Evolutionary conservation across 1,140 invertebrate species (phyloP), one percentile per base, ranked within the genome.

Genomic region (Trachymyrmex cornetzi): DNA sequence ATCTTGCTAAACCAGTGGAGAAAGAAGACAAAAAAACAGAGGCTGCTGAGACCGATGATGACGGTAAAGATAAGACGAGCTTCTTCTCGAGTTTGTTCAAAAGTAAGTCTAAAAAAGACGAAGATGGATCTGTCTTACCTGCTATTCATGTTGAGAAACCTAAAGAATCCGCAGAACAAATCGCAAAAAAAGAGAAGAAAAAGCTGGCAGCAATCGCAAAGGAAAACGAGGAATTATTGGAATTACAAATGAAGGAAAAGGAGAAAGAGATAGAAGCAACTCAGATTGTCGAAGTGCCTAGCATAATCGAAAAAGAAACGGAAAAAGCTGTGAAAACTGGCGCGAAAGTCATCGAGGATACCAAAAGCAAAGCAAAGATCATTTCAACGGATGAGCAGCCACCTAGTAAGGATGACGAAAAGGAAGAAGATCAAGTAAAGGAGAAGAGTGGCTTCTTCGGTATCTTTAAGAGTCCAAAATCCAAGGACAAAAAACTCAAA

Each of bases 391-490:
- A 66, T 48, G 74, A 85, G 0, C 71, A 64, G 1, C 9, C 27
- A 14, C 24, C 11, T 1, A 19, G 11, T 1, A 53, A 6, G 3
- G 59, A 85, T n/a, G 75, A 85, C 7, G 14, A 55, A 0, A 77
- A 75, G 0, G 88, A 87, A 12, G 85, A 53, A 16, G 88, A 91
- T 59, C 85, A 87, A 2, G 59, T 64, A 30, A 91, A 87, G 6
- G 86, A 86, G 1, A 92, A 92, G 22, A 53, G 86, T 1, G 87
- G 92, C 19, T 92, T 93, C 80, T 93, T 93, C 9, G 91, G 91
- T 5, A 93, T 93, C 1, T 93, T 93, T 55, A 93, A 87, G 44
- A 93, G 92, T 38, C 92, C 92, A 0, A 93, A 91, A n/a, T 89
- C 89, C 2, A 92, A 91, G 22, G 91, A 90, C 0, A 93, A 93